These are phyloP conservation scores for Myotis yumanensis DNA, from an alignment of 2,113 vertebrate species.

Conservation along the genomic window DNA sequence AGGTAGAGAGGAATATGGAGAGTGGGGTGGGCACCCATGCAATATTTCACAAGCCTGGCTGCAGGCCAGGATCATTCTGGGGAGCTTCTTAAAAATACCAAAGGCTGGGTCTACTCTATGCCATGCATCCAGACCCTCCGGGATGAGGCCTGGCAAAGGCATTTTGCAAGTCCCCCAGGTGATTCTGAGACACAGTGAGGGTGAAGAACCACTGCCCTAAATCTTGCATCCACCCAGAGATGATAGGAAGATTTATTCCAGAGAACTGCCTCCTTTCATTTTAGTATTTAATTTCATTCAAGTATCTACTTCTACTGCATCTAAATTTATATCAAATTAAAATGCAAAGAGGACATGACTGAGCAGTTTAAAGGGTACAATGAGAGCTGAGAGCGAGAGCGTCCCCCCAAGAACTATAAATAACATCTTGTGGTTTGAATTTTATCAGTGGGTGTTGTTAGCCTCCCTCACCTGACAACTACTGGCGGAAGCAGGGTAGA, in stretches of 20 bases:
- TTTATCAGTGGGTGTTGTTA: conserved; percentile 59
- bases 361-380: conserved; percentile 69
- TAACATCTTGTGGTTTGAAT: conserved; percentile 68
- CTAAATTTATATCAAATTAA: conserved; percentile 65
- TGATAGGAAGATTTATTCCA: conserved; percentile 13
- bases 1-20: not conserved
- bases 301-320: conserved; percentile 31
- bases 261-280: not conserved
- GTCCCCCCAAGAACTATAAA: conserved; percentile 62
- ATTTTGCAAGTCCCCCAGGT: not conserved
- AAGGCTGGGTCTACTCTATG: not conserved
- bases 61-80: not conserved
- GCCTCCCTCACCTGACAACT: conserved; percentile 45
- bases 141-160: not conserved
- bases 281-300: conserved; percentile 55
- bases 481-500: not conserved
- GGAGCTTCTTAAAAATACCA: not conserved
- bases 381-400: conserved; percentile 14
- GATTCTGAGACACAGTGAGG: not conserved
- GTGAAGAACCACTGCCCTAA: not conserved
- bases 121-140: not conserved
- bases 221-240: not conserved
- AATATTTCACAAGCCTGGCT: not conserved
- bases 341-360: conserved; percentile 73
- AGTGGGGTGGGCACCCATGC: not conserved